Conservation (phyloP, 1,140 invertebrate species). For the Formica selysi region DNA sequence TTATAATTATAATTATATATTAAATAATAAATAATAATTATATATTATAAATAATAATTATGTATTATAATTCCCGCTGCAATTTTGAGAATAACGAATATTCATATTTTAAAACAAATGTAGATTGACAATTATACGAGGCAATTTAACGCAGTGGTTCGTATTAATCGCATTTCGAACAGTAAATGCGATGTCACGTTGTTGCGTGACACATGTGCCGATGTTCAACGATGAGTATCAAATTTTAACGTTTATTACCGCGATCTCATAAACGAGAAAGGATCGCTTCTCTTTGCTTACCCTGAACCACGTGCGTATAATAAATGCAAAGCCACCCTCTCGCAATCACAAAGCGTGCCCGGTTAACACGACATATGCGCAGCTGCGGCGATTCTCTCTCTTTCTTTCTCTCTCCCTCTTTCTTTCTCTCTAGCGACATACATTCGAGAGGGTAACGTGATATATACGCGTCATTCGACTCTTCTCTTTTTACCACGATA, state of each 20-base stretch:
- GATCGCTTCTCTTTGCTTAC: not conserved
- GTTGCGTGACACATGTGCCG: constrained; percentile 25
- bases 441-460: constrained; percentile 19
- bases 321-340: constrained; percentile 42
- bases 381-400: constrained; percentile 26
- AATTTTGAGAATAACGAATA: not conserved
- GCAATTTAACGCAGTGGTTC: not conserved
- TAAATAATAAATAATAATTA: no score
- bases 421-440: not conserved
- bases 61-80: not conserved
- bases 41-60: no score
- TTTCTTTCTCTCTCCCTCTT: not conserved
- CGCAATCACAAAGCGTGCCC: not conserved
- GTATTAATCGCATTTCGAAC: not conserved
- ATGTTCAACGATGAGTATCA: constrained; percentile 1
- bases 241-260: constrained; percentile 41
- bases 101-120: not conserved
- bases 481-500: not conserved
- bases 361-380: constrained; percentile 14
- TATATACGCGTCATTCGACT: not conserved
- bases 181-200: constrained; percentile 19
- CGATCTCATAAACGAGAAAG: not conserved
- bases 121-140: not conserved
- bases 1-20: no score
- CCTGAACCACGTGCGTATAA: constrained; percentile 19